These are phyloP conservation scores for Paracentrotus lividus DNA, from an alignment of 53 echinoderm and acorn worm species.

Conservation along the genomic window DNA sequence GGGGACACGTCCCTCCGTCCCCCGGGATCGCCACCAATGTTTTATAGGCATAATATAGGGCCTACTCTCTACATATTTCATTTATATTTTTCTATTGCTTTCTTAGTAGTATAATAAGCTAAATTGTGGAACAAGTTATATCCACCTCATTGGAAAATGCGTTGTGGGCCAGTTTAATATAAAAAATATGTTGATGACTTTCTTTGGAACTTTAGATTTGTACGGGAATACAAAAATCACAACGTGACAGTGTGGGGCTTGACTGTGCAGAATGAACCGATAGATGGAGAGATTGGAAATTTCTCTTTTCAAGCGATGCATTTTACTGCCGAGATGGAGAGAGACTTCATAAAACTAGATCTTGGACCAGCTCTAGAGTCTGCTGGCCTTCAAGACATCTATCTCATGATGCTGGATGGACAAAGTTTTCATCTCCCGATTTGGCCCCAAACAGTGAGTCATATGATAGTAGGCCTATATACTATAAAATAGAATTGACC, in stretches of 20 bases:
- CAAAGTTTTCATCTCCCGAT: constrained; percentile 58
- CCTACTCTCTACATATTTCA: too few species aligned
- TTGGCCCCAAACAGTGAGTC: constrained; percentile 64
- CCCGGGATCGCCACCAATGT: too few species aligned
- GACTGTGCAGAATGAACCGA: constrained; percentile 83
- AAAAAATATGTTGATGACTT: background rate
- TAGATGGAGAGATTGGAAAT: constrained; percentile 67
- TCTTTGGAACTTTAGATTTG: constrained; percentile 64
- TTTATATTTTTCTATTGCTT: too few species aligned
- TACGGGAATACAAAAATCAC: constrained; percentile 72
- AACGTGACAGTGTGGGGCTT: constrained; percentile 79
- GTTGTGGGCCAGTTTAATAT: too few species aligned
- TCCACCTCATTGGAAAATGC: too few species aligned
- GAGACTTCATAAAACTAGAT: constrained; percentile 84
- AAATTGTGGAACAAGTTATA: too few species aligned
- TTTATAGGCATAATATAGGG: too few species aligned
- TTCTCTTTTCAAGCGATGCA: constrained; percentile 79
- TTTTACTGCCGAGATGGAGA: constrained; percentile 71
- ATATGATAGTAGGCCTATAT: too few species aligned
- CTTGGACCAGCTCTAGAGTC: constrained; percentile 78
- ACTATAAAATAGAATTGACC: too few species aligned
- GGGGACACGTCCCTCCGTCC: too few species aligned
- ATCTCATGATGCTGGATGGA: constrained; percentile 84
- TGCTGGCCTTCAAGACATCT: constrained; percentile 67
- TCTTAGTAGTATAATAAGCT: too few species aligned